Evolutionary conservation across 2,797 vertebrate genomes (phyloP), one percentile per base, ranked within the genome.

Genomic region (Sarcophilus harrisii): DNA sequence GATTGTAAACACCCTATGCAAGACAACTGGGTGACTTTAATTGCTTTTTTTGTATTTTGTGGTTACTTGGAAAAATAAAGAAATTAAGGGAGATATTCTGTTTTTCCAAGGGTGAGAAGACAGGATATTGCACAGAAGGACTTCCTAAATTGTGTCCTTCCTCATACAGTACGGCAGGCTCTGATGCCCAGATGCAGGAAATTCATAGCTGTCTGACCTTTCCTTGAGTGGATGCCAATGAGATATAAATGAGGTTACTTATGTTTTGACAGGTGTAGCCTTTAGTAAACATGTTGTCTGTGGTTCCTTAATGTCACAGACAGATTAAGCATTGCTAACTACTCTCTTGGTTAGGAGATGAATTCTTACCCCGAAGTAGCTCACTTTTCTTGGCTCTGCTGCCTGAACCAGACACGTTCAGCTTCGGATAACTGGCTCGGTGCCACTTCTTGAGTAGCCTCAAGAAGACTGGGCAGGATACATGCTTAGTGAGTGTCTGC

Each of bases 341-440:
- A 95, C 96, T 95, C 97, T 98, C 97, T 96, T 94, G 58, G 96
- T 89, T 92, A 97, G 92, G 97, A 97, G 97, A 98, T 98, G 97
- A 97, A 98, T 98, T 97, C 96, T 95, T 97, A 96, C 96, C 97
- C 96, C 0, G 91, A 94, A 98, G 98, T 97, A 91, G 96, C 97
- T 97, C 87, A 94, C 95, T 97, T 98, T 97, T 90, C 95, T 93
- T 96, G 97, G 97, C 97, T 97, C 90, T 96, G 92, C 96, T 97
- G 90, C 58, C 92, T 97, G 94, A 96, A 91, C 91, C 94, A 97
- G 97, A 97, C 95, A 97, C 38, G 4, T 49, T 94, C 97, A 96
- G 96, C 97, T 97, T 97, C 96, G 97, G 96, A 98, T 97, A 97
- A 98, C 97, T 98, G 97, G 96, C 97, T 57, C 58, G 62, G 97